These are phyloP conservation scores for Drosophila anceps DNA, from an alignment of 2,888 invertebrate genomes.

Conservation along the genomic window DNA sequence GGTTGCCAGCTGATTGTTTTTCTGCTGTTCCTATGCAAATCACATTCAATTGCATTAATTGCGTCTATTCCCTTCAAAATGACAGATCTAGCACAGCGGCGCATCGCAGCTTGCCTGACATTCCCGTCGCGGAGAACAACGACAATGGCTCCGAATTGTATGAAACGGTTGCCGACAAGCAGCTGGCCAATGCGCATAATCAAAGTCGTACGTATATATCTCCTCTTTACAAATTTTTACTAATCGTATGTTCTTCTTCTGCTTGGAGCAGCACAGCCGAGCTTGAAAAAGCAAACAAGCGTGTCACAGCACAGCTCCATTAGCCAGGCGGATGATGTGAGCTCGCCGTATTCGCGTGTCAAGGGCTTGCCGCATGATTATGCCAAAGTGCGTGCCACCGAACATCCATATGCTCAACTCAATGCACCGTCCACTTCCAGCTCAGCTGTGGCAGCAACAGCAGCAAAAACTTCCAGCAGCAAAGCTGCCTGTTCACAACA, in stretches of 20 bases:
- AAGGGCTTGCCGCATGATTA: conserved; percentile 89
- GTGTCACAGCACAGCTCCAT: conserved; percentile 88
- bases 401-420: conserved; percentile 85
- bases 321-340: conserved; percentile 87
- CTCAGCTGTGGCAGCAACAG: conserved; percentile 59
- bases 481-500: conserved; percentile 61
- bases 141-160: conserved; percentile 94
- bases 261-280: conserved; percentile 77
- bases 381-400: conserved; percentile 86
- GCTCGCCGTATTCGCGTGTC: conserved; percentile 89
- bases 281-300: conserved; percentile 86
- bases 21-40: neutral
- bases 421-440: conserved; percentile 82
- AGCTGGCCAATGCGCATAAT: conserved; percentile 80
- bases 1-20: conserved; percentile 4
- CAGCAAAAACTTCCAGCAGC: conserved; percentile 38
- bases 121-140: conserved; percentile 90
- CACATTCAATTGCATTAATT: conserved; percentile 11
- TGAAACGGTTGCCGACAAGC: conserved; percentile 91
- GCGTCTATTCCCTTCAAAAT: neutral
- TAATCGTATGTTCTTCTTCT: neutral
- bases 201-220: conserved; percentile 83
- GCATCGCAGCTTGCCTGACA: conserved; percentile 93
- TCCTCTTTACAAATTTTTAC: neutral
- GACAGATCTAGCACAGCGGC: conserved; percentile 85